phyloP scores from a whole-genome alignment of 2,888 invertebrate genomes.

The Pyrochroa serraticornis region DNA sequence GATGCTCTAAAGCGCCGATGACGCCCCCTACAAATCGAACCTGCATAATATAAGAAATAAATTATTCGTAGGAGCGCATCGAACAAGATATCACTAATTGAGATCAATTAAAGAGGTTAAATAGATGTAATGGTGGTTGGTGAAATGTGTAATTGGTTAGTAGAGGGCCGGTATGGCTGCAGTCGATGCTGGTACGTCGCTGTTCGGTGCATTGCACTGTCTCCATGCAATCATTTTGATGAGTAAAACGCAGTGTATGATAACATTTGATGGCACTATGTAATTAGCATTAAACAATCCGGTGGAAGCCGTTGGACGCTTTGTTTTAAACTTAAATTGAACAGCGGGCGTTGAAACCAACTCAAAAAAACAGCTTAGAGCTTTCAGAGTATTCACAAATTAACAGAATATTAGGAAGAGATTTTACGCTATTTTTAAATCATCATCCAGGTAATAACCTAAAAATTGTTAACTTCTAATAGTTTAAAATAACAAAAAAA shows the following conservation, averaged over 20 bases:
- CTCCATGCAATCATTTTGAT: slow-evolving; percentile 31
- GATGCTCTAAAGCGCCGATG: slow-evolving; percentile 18
- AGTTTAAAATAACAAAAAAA: too few species aligned
- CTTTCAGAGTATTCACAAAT: too few species aligned
- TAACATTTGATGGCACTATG: slow-evolving; percentile 33
- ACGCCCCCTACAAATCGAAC: slow-evolving; percentile 7
- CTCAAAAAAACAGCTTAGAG: neutral
- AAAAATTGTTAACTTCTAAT: too few species aligned
- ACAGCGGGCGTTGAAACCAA: slow-evolving; percentile 11
- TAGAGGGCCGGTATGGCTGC: slow-evolving; percentile 37
- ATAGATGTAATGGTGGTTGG: slow-evolving; percentile 52
- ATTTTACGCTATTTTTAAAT: slow-evolving; percentile 20
- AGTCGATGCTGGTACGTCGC: slow-evolving; percentile 38
- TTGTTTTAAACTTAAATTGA: slow-evolving; percentile 27
- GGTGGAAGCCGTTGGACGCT: slow-evolving; percentile 11
- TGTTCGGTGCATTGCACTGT: slow-evolving; percentile 41
- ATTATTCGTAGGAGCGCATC: slow-evolving; percentile 41
- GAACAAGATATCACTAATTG: slow-evolving; percentile 50
- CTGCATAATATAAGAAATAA: slow-evolving; percentile 36
- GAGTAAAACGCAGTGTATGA: slow-evolving; percentile 35
- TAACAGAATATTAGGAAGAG: too few species aligned
- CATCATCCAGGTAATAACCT: too few species aligned
- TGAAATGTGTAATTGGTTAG: slow-evolving; percentile 49
- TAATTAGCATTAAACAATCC: slow-evolving; percentile 31
- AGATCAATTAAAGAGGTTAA: slow-evolving; percentile 56